These are phyloP conservation scores for Merluccius polli DNA, from an alignment of 2,797 vertebrate genomes.

Conservation along the genomic window DNA sequence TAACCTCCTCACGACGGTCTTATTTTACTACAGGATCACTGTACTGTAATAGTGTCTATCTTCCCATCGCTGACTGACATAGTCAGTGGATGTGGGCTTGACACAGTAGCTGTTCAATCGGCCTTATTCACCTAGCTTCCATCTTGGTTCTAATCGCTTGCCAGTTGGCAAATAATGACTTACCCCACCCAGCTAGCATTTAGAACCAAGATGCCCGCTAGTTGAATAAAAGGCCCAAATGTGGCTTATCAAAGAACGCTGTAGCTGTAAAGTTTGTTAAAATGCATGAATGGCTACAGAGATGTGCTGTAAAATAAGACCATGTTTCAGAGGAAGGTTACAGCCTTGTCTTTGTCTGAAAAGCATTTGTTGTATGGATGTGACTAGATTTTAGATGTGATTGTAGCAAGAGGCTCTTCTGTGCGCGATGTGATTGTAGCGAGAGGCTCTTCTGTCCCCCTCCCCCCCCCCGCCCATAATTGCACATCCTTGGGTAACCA, in stretches of 20 bases:
- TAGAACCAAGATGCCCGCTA: not conserved
- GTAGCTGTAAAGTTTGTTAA: not conserved
- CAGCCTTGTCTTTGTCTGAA: constrained; percentile 29
- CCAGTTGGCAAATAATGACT: not conserved
- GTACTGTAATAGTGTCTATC: not conserved
- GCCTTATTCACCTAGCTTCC: not conserved
- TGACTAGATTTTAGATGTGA: constrained; percentile 3
- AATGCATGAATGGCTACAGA: not conserved
- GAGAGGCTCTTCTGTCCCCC: not conserved
- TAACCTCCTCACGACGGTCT: constrained; percentile 46
- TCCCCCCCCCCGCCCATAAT: not conserved
- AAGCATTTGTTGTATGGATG: constrained; percentile 2
- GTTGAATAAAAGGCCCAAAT: not conserved
- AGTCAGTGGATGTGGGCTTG: not conserved
- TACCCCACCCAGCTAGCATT: not conserved
- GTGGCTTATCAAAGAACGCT: not conserved
- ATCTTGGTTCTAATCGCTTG: not conserved
- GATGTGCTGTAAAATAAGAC: constrained; percentile 53
- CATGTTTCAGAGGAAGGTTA: constrained; percentile 41
- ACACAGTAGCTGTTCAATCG: not conserved
- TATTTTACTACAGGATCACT: constrained; percentile 47
- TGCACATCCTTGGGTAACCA: not conserved
- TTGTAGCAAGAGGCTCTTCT: constrained; percentile 7
- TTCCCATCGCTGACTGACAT: not conserved
- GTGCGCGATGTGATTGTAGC: constrained; percentile 17